These are phyloP conservation scores for Monopis laevigella DNA, from an alignment of 2,888 invertebrate genomes.

Conservation along the genomic window DNA sequence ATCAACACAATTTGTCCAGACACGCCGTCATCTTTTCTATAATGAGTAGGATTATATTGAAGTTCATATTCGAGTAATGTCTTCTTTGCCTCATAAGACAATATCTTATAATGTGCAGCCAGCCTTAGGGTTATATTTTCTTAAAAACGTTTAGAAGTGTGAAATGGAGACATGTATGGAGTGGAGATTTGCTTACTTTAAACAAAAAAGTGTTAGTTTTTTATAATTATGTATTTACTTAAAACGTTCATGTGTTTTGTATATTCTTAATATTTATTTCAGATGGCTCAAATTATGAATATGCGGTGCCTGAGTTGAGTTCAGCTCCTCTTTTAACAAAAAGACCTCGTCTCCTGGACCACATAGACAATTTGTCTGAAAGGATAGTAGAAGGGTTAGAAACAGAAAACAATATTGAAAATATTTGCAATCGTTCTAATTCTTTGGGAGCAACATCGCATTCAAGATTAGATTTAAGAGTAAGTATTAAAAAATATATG, in stretches of 20 bases:
- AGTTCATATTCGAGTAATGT: no score
- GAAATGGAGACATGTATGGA: no score
- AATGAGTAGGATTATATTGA: no score
- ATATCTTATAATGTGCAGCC: no score
- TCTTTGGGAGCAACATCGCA: slow-evolving; percentile 33
- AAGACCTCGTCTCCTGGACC: slow-evolving; percentile 26
- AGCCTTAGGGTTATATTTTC: no score
- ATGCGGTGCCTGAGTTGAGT: slow-evolving; percentile 80
- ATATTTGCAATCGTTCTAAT: slow-evolving; percentile 13
- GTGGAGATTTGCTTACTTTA: no score
- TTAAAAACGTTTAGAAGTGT: no score
- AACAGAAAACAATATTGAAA: slow-evolving; percentile 1
- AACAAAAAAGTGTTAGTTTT: background rate
- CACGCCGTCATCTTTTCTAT: no score
- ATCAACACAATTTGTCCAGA: no score
- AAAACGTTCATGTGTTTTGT: background rate
- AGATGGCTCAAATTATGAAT: slow-evolving; percentile 78
- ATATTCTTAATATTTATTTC: slow-evolving; percentile 21
- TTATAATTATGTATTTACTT: background rate
- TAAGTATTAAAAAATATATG: no score
- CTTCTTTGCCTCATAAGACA: no score
- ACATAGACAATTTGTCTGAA: slow-evolving; percentile 31
- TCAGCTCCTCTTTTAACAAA: slow-evolving; percentile 72
- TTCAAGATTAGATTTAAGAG: slow-evolving; percentile 37
- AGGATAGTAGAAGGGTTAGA: slow-evolving; percentile 17